phyloP scores from a whole-genome alignment of 2,113 vertebrate genomes.

The Solea solea region DNA sequence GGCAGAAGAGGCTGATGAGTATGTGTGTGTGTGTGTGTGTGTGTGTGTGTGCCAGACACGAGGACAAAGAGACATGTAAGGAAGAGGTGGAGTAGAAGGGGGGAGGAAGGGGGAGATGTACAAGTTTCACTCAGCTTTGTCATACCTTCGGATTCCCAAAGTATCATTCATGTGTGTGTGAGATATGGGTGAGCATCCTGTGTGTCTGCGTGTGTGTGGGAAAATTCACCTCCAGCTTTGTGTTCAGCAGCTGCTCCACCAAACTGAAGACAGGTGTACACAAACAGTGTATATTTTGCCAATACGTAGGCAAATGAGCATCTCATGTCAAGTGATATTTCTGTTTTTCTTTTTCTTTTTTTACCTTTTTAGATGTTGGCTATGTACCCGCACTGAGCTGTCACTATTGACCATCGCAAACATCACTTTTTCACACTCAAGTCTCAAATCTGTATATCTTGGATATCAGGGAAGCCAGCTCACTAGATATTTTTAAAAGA shows the following conservation, averaged over 20 bases:
- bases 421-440: neutral
- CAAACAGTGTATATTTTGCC: constrained; percentile 70
- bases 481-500: too few relatives aligned
- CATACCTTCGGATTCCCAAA: constrained; percentile 50
- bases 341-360: neutral
- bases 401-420: neutral
- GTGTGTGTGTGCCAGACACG: constrained; percentile 52
- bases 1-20: constrained; percentile 43
- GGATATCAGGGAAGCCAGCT: too few relatives aligned
- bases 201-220: constrained; percentile 19
- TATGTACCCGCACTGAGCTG: neutral
- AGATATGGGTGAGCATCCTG: constrained; percentile 1
- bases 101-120: constrained; percentile 47
- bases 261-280: constrained; percentile 62
- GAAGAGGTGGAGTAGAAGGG: constrained; percentile 18
- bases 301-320: constrained; percentile 71
- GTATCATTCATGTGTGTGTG: constrained; percentile 23
- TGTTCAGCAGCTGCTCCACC: constrained; percentile 59
- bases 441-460: too few relatives aligned
- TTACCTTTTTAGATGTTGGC: neutral
- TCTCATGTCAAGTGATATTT: constrained; percentile 40
- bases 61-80: constrained; percentile 60
- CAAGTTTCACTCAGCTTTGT: constrained; percentile 68
- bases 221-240: constrained; percentile 23
- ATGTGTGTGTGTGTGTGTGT: constrained; percentile 54